Evolutionary conservation across 2,888 invertebrate species (phyloP).

Genomic region (Eupithecia insigniata): DNA sequence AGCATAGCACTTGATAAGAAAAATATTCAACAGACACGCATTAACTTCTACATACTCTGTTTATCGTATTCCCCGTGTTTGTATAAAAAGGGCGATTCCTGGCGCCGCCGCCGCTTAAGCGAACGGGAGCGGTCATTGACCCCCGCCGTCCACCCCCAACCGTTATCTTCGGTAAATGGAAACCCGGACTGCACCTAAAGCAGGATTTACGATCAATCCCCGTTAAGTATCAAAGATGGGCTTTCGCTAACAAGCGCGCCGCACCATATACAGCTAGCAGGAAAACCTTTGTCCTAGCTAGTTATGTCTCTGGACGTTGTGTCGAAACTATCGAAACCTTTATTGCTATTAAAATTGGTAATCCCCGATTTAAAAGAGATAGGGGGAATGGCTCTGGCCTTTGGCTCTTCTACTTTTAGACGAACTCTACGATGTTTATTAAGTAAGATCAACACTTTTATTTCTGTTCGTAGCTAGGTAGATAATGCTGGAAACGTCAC

Average conservation of each 20-base stretch:
- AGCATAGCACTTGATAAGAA: background rate
- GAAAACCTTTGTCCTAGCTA: conserved; percentile 12
- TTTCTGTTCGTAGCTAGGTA: background rate
- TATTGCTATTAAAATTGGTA: conserved; percentile 1
- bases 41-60: background rate
- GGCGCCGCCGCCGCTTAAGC: conserved; percentile 54
- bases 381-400: background rate
- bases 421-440: background rate
- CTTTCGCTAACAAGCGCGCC: conserved; percentile 32
- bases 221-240: conserved; percentile 35
- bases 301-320: background rate
- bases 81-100: conserved; percentile 38
- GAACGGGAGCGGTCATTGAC: conserved; percentile 71
- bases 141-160: conserved; percentile 70
- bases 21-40: background rate
- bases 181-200: conserved; percentile 62
- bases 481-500: background rate
- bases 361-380: background rate
- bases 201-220: conserved; percentile 37
- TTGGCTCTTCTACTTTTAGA: background rate
- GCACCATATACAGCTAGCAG: conserved; percentile 22
- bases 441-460: background rate
- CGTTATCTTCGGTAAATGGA: conserved; percentile 79
- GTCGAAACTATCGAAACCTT: background rate
- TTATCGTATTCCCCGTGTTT: conserved; percentile 22